Percentiles rank a stretch among this genome's conserved stretches.
phyloP scores from a whole-genome alignment of 2,113 vertebrate species.

The Cettia cetti region DNA sequence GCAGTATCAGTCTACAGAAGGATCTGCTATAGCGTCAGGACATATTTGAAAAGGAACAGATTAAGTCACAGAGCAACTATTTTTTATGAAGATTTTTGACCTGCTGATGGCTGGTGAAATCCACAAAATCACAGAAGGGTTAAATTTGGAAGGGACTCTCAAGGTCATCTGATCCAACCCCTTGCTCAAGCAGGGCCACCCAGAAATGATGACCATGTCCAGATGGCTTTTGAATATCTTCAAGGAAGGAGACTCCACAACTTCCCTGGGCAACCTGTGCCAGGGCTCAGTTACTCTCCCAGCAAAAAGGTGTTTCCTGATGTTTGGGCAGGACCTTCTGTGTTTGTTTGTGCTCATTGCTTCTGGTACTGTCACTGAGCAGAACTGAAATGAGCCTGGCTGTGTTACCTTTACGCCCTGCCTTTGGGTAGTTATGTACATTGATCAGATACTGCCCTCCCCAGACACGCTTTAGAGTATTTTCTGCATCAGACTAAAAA shows the following conservation, averaged over 20 bases:
- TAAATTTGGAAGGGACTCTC: not conserved
- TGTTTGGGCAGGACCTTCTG: not conserved
- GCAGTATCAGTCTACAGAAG: not conserved
- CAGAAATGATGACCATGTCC: not conserved
- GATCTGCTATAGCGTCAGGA: not conserved
- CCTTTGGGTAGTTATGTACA: not conserved
- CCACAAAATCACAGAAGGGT: not conserved
- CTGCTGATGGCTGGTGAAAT: not conserved
- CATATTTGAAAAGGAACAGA: not conserved
- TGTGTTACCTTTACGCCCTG: not conserved
- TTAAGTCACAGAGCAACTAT: not conserved
- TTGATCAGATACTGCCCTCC: not conserved
- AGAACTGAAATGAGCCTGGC: not conserved
- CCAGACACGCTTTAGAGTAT: not conserved
- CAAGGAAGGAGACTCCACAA: not conserved
- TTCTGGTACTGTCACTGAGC: not conserved
- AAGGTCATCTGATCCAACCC: not conserved
- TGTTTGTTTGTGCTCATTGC: not conserved
- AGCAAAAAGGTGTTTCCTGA: not conserved
- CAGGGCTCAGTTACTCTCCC: not conserved
- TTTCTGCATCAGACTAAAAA: not conserved
- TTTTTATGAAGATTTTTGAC: not conserved
- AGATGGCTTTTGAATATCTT: not conserved
- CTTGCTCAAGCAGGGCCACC: not conserved
- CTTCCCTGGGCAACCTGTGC: not conserved